These are phyloP conservation scores for Pelosia muscerda DNA, from an alignment of 2,888 invertebrate species.

Conservation along the genomic window DNA sequence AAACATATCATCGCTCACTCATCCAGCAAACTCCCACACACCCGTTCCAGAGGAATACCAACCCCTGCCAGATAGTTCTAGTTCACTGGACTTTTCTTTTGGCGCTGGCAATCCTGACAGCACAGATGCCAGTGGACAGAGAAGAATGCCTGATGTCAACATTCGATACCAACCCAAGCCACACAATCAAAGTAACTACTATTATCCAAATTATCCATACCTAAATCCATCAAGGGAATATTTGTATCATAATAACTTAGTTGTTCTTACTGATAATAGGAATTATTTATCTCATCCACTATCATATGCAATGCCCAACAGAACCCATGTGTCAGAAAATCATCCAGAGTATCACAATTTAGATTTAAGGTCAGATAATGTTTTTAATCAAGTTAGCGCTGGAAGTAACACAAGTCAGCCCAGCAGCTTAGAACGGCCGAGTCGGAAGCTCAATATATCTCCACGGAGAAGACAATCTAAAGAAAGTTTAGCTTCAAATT, in stretches of 20 bases:
- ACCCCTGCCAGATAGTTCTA: constrained; percentile 80
- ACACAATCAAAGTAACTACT: constrained; percentile 65
- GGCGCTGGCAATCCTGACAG: constrained; percentile 62
- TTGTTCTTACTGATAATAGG: constrained; percentile 67
- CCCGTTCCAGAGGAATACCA: constrained; percentile 83
- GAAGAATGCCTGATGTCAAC: constrained; percentile 66
- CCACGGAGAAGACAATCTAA: constrained; percentile 77
- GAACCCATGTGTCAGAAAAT: constrained; percentile 53
- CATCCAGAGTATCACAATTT: constrained; percentile 58
- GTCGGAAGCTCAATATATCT: constrained; percentile 79
- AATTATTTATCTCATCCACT: constrained; percentile 64
- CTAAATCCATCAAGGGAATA: constrained; percentile 64
- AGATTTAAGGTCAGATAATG: constrained; percentile 38
- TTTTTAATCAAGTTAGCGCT: constrained; percentile 38
- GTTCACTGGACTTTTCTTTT: constrained; percentile 71
- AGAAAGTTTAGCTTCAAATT: constrained; percentile 71
- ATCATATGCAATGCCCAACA: constrained; percentile 62
- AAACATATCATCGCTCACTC: constrained; percentile 65
- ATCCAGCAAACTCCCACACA: constrained; percentile 73
- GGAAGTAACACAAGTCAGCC: constrained; percentile 43
- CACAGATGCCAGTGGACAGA: constrained; percentile 56
- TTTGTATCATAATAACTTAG: constrained; percentile 69
- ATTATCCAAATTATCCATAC: constrained; percentile 68
- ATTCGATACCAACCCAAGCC: constrained; percentile 81
- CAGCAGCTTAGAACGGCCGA: constrained; percentile 73